Evolutionary conservation across 2,113 vertebrate genomes (phyloP), one percentile per base, ranked within the genome.

Genomic region (Poecile atricapillus): DNA sequence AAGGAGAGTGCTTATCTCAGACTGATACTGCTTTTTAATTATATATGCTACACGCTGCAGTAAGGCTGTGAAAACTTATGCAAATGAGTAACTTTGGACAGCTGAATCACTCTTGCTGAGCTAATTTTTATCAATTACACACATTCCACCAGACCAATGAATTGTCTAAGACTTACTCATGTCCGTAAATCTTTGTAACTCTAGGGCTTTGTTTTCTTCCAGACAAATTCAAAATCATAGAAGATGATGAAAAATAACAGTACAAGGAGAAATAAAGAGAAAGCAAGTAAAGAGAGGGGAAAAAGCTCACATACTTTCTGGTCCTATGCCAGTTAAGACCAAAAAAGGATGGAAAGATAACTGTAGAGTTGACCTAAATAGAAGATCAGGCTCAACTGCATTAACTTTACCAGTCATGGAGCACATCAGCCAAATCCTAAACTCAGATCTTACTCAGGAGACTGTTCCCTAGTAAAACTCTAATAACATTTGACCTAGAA

Each of bases 381-480:
- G 43, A 73, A 49, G n/a, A 85, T 58, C 68, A 53, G 52, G 47
- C 52, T 52, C 41, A 43, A 46, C 44, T 94, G 79, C 87, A 59
- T 39, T 73, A 92, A 90, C 60, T 89, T 63, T 63, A 49, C 47
- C 47, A 71, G 41, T 46, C 37, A 20, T 3, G 33, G 43, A 83
- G 25, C 50, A 20, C 4, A n/a, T 62, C 82, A 94, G 90, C 67
- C 85, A 96, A 95, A 83, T 85, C 31, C 71, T 88, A 79, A 94
- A 65, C 60, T 88, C 90, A 90, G 68, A 95, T 96, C 52, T 92
- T 81, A 70, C 83, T 75, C 92, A 64, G 52, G 90, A 90, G 68
- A 89, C 85, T 89, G 37, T 56, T 94, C 39, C 33, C 78, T 93
- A 90, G n/a, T 94, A 95, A 95, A 96, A 91, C 46, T 63, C 28